Evolutionary conservation across 2,888 invertebrate species (phyloP).

Genomic region (Plusia festucae): DNA sequence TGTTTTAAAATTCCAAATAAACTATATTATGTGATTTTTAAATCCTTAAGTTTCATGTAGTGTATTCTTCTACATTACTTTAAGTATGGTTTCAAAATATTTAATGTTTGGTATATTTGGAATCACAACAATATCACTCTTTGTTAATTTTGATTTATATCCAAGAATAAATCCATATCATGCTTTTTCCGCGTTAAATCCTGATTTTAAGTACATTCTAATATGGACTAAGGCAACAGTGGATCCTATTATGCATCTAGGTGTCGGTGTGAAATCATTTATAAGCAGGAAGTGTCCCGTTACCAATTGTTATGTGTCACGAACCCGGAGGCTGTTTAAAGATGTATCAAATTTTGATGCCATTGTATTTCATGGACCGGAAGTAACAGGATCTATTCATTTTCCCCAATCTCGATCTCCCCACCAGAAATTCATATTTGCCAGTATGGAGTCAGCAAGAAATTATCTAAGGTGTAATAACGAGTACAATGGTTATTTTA

Average conservation of each 20-base stretch:
- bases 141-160: not conserved
- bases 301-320: slow-evolving; percentile 74
- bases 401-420: slow-evolving; percentile 64
- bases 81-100: not conserved
- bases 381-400: slow-evolving; percentile 41
- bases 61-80: no score
- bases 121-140: not conserved
- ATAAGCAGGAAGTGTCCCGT: slow-evolving; percentile 65
- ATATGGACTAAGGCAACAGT: slow-evolving; percentile 68
- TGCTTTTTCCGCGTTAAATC: not conserved
- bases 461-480: slow-evolving; percentile 66
- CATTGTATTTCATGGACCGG: slow-evolving; percentile 70
- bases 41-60: no score
- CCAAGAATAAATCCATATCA: no score
- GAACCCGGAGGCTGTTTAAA: slow-evolving; percentile 58
- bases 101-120: not conserved
- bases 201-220: slow-evolving; percentile 69
- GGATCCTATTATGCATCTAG: slow-evolving; percentile 64
- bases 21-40: no score
- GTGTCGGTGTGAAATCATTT: slow-evolving; percentile 65
- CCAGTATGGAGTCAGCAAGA: slow-evolving; percentile 71
- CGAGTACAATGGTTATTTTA: slow-evolving; percentile 69
- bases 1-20: no score
- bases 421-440: slow-evolving; percentile 72
- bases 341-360: slow-evolving; percentile 69